Evolutionary conservation across 1,140 invertebrate genomes (phyloP).

Genomic region (Homalodisca vitripennis): DNA sequence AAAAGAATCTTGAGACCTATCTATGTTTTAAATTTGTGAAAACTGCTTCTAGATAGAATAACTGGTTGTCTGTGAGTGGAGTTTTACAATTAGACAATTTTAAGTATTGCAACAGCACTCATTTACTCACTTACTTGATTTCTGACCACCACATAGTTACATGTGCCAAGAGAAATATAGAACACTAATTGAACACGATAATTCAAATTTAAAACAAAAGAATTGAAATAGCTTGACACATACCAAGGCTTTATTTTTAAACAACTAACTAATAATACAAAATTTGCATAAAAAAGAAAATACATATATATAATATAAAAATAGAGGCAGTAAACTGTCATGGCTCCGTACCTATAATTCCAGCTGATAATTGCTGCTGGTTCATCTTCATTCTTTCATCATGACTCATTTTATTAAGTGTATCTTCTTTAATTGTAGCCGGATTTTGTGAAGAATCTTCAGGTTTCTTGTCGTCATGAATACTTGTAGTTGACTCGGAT

Average conservation of each 20-base stretch:
- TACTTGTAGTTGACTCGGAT: background rate
- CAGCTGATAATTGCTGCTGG: constrained; percentile 63
- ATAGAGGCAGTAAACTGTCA: no score
- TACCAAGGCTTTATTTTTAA: background rate
- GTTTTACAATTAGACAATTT: no score
- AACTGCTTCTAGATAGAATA: no score
- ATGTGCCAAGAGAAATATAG: no score
- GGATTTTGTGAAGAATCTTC: constrained; percentile 7
- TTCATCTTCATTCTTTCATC: constrained; percentile 69
- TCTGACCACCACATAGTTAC: no score
- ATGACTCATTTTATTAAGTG: constrained; percentile 42
- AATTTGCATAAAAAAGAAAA: background rate
- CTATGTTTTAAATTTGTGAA: no score
- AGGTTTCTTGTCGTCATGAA: constrained; percentile 18
- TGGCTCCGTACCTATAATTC: constrained; percentile 53
- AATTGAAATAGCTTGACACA: background rate
- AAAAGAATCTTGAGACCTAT: no score
- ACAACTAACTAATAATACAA: background rate
- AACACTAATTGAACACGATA: no score
- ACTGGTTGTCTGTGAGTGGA: no score
- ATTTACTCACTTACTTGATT: no score
- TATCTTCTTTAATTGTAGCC: constrained; percentile 4
- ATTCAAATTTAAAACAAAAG: background rate
- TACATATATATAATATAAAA: constrained; percentile 8
- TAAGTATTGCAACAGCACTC: no score